These are phyloP conservation scores for Neoarius graeffei DNA, from an alignment of 2,113 vertebrate genomes.

Conservation along the genomic window DNA sequence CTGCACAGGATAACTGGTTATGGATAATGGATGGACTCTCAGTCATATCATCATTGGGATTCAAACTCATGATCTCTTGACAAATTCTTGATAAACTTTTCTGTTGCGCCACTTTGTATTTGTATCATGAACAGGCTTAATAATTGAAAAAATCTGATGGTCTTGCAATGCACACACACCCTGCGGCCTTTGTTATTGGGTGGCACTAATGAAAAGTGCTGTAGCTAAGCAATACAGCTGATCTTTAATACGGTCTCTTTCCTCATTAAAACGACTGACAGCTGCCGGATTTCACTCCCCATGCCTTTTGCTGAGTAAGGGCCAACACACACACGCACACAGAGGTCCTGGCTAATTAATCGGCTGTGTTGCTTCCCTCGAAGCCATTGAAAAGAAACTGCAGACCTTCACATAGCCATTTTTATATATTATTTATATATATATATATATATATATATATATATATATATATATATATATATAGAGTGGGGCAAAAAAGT, in stretches of 20 bases:
- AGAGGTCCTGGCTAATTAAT: constrained; percentile 51
- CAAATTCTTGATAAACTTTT: not conserved
- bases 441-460: too few species aligned
- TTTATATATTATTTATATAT: too few species aligned
- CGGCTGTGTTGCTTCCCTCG: constrained; percentile 35
- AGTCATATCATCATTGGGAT: not conserved
- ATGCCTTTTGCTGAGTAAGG: constrained; percentile 44
- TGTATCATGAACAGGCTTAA: not conserved
- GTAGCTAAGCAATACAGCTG: constrained; percentile 33
- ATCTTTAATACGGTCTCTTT: constrained; percentile 50
- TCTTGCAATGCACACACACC: not conserved
- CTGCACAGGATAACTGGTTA: too few species aligned
- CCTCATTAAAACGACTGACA: constrained; percentile 66
- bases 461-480: too few species aligned
- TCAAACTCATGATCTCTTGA: not conserved
- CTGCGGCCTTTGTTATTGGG: constrained; percentile 35
- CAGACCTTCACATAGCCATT: too few species aligned
- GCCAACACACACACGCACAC: constrained; percentile 23
- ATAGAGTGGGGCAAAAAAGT: too few species aligned
- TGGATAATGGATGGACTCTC: too few species aligned
- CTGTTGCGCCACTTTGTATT: not conserved
- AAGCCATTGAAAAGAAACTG: constrained; percentile 28
- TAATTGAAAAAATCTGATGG: not conserved
- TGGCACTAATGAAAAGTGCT: constrained; percentile 50
- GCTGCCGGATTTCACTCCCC: constrained; percentile 54